A percentile compares a stretch with the other conserved stretches of the same genome.
These are phyloP conservation scores for Dolichomitus sp. DNA, from an alignment of 2,888 invertebrate species.

Conservation along the genomic window DNA sequence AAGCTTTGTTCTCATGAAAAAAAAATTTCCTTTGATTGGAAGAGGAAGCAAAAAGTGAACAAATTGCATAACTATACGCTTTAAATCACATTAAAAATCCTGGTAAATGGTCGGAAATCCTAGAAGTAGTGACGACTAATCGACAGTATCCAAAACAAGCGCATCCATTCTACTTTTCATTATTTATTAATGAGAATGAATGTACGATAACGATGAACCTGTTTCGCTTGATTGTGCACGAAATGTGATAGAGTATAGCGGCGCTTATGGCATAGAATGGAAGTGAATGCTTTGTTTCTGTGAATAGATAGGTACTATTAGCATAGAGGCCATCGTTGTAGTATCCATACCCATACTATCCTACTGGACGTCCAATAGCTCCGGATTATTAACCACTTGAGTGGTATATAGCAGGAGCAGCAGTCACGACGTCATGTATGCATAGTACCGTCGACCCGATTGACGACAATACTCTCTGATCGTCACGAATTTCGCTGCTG, in stretches of 20 bases:
- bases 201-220: background rate
- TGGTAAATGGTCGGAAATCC: too few species aligned
- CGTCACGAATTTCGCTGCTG: slow-evolving; percentile 13
- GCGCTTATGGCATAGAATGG: background rate
- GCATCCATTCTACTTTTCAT: background rate
- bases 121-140: too few species aligned
- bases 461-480: slow-evolving; percentile 32
- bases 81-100: too few species aligned
- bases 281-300: slow-evolving; percentile 37
- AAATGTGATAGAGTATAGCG: background rate
- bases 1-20: too few species aligned
- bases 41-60: too few species aligned
- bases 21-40: too few species aligned
- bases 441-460: slow-evolving; percentile 46
- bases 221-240: background rate
- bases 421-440: slow-evolving; percentile 33
- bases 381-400: slow-evolving; percentile 73
- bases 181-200: background rate
- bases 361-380: slow-evolving; percentile 63
- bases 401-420: slow-evolving; percentile 29
- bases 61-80: too few species aligned
- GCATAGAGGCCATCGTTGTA: background rate
- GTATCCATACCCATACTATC: slow-evolving; percentile 23
- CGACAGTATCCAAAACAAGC: too few species aligned
- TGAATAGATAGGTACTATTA: slow-evolving; percentile 48